Evolutionary conservation across 2,797 vertebrate species (phyloP).

Genomic region (Petrocephalus sullivani): DNA sequence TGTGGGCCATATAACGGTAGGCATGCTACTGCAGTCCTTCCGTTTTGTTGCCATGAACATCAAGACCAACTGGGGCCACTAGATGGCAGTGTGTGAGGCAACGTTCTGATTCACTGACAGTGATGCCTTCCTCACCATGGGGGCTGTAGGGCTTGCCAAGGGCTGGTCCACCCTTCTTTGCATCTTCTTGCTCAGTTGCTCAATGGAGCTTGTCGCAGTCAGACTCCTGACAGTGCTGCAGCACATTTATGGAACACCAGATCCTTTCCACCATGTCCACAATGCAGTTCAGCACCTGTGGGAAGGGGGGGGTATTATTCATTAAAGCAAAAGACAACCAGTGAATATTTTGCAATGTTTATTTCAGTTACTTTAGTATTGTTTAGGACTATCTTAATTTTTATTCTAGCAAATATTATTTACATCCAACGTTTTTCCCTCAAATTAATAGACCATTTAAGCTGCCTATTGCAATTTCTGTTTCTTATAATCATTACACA

Average conservation of each 20-base stretch:
- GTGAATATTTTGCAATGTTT: background rate
- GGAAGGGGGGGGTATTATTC: background rate
- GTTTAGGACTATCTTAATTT: background rate
- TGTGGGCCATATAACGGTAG: slow-evolving; percentile 32
- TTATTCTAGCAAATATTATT: background rate
- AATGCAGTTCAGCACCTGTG: slow-evolving; percentile 90
- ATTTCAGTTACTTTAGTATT: background rate
- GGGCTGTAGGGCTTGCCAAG: slow-evolving; percentile 80
- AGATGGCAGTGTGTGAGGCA: slow-evolving; percentile 9
- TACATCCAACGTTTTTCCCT: background rate
- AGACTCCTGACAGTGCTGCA: slow-evolving; percentile 90
- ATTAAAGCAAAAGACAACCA: background rate
- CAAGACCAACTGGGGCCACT: background rate
- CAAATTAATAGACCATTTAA: background rate
- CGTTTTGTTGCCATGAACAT: background rate
- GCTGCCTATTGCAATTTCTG: background rate
- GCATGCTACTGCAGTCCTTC: background rate
- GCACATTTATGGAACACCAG: slow-evolving; percentile 83
- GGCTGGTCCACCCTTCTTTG: slow-evolving; percentile 68
- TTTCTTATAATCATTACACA: background rate
- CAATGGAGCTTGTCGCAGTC: slow-evolving; percentile 94
- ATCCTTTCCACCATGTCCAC: slow-evolving; percentile 99
- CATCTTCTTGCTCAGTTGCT: slow-evolving; percentile 76
- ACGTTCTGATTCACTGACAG: slow-evolving; percentile 44
- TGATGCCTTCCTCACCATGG: slow-evolving; percentile 71